Evolutionary conservation across 2,888 invertebrate genomes (phyloP), one percentile per base, ranked within the genome.

Genomic region (Drosophila algonquin): DNA sequence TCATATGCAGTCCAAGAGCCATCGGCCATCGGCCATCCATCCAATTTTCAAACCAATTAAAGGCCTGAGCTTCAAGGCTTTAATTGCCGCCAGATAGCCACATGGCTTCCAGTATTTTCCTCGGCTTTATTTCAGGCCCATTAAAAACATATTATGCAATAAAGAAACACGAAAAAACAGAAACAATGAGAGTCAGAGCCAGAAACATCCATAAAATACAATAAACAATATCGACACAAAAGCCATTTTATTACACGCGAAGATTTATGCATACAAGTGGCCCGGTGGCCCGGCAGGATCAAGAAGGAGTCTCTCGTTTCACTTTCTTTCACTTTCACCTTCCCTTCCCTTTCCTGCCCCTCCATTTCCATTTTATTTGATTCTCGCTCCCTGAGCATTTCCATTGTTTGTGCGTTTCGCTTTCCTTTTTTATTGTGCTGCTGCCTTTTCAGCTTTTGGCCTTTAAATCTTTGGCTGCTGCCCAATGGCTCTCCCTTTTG

Each of bases 111-210:
- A 16, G 48, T 50, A 10, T 24, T 46, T 46, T 14, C 35, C 46
- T 21, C 6, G 14, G 18, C 68, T 77, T 77, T 76, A 77, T 79
- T 56, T 2, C 54, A 21, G 21, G 30, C 54, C 80, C 69, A 77
- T 80, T 80, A 85, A 85, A 75, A 76, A 54, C 59, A 75, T 74
- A 80, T 85, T 75, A 77, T 79, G 69, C 74, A 50, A 75, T 80
- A 77, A 77, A 75, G 63, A 21, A 52, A 6, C 14, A 51, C 58
- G 59, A 55, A 60, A 27, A 54, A 59, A 24, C 5, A 24, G 24
- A 30, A 30, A 1, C 2, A 30, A 27, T 35, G 46, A 21, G 35
- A 54, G 50, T 18, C 30, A 32, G 30, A 54, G 54, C 18, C 30
- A 40, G 50, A 45, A 65, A 63, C 57, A 47, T 57, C 45, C 63